Evolutionary conservation across 2,888 invertebrate species (phyloP).

Genomic region (Stramonita haemastoma): DNA sequence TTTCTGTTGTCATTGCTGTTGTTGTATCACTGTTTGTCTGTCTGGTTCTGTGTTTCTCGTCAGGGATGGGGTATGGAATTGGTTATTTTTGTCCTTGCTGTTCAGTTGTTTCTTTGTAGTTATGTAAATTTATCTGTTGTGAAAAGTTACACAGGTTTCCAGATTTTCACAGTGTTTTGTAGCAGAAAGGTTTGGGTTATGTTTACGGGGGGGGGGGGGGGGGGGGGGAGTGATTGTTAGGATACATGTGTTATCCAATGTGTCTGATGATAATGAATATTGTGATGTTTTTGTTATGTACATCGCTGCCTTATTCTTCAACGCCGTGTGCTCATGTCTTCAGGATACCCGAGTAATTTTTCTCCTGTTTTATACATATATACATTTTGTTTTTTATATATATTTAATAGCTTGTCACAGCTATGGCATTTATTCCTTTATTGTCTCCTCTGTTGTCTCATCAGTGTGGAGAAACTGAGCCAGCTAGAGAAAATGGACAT

Average conservation of each 20-base stretch:
- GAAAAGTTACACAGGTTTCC: background rate
- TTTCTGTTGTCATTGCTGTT: too few relatives aligned
- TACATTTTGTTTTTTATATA: background rate
- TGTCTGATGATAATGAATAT: background rate
- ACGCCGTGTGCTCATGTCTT: background rate
- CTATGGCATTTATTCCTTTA: background rate
- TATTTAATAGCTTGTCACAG: background rate
- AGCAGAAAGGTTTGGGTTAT: too few relatives aligned
- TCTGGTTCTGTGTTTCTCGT: background rate
- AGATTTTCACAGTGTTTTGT: too few relatives aligned
- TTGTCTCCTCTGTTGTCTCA: background rate
- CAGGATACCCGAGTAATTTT: conserved; percentile 16
- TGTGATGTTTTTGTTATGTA: background rate
- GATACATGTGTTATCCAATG: background rate
- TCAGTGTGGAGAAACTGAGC: background rate
- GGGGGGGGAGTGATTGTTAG: background rate
- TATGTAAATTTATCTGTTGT: too few relatives aligned
- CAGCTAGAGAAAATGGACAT: background rate
- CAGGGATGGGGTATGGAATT: background rate
- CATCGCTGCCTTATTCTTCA: background rate
- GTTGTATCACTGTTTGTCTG: background rate
- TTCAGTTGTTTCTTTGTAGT: too few relatives aligned
- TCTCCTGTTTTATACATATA: background rate
- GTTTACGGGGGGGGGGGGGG: too few relatives aligned
- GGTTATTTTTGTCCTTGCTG: background rate